These are phyloP conservation scores for Mechanitis messenoides DNA, from an alignment of 2,888 invertebrate genomes.

Conservation along the genomic window DNA sequence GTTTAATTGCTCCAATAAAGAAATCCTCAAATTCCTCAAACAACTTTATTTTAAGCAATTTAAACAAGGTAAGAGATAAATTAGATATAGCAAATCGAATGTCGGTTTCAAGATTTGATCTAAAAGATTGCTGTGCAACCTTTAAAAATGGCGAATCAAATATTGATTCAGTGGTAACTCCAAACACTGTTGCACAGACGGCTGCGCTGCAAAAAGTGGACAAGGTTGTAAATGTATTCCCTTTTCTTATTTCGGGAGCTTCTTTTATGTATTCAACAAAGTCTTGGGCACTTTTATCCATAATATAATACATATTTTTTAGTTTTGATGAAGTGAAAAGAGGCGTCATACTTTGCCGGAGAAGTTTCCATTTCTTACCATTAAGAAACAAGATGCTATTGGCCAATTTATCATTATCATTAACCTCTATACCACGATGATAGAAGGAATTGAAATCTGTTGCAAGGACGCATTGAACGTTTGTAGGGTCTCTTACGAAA, in stretches of 20 bases:
- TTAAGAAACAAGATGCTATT: slow-evolving; percentile 35
- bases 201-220: slow-evolving; percentile 36
- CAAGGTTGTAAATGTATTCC: slow-evolving; percentile 30
- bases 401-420: slow-evolving; percentile 30
- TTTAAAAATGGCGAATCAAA: slow-evolving; percentile 42
- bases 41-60: slow-evolving; percentile 38
- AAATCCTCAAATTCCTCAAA: slow-evolving; percentile 45
- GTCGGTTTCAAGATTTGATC: slow-evolving; percentile 23
- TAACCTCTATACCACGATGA: slow-evolving; percentile 32
- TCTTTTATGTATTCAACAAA: slow-evolving; percentile 40
- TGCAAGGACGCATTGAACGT: slow-evolving; percentile 36
- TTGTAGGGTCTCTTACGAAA: slow-evolving; percentile 34
- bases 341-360: slow-evolving; percentile 53
- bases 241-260: slow-evolving; percentile 37
- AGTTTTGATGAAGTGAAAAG: slow-evolving; percentile 52
- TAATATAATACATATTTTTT: slow-evolving; percentile 53
- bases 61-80: slow-evolving; percentile 30
- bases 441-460: slow-evolving; percentile 36
- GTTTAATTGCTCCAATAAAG: slow-evolving; percentile 50
- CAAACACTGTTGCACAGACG: slow-evolving; percentile 48
- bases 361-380: slow-evolving; percentile 40
- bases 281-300: slow-evolving; percentile 48
- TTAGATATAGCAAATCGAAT: slow-evolving; percentile 29
- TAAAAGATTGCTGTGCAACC: slow-evolving; percentile 30
- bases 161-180: slow-evolving; percentile 42